These are phyloP conservation scores for Lumbricus terrestris DNA, from an alignment of 2,888 invertebrate species.

Conservation along the genomic window DNA sequence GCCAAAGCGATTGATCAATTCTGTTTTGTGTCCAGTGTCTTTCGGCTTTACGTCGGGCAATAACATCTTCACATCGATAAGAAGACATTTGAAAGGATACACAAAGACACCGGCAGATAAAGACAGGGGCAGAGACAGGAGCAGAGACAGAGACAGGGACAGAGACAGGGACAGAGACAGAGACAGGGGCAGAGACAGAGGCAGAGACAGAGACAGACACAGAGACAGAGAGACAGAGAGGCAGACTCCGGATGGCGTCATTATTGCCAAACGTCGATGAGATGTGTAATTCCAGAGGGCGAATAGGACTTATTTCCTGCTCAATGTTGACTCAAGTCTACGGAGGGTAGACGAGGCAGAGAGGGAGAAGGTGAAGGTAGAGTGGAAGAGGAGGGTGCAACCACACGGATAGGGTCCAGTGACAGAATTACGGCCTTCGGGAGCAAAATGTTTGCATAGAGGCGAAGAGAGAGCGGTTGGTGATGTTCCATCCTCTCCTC, in stretches of 20 bases:
- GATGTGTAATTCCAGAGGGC: neutral
- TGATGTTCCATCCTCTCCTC: neutral
- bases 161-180: neutral
- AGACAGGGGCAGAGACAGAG: neutral
- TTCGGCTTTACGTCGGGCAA: neutral
- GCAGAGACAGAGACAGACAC: neutral
- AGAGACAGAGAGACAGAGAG: neutral
- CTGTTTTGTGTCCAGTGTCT: too few relatives aligned
- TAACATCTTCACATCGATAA: neutral
- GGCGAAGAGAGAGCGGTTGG: neutral
- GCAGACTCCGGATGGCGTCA: neutral
- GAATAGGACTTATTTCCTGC: neutral
- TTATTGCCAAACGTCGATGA: neutral
- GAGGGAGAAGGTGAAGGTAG: neutral
- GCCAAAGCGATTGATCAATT: too few relatives aligned
- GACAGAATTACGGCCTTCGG: neutral
- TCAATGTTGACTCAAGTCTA: neutral
- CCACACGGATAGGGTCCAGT: neutral
- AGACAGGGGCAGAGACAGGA: neutral
- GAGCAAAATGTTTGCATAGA: neutral
- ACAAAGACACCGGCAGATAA: neutral
- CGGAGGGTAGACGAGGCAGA: neutral
- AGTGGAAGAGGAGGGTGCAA: neutral
- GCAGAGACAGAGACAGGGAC: neutral
- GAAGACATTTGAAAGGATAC: neutral